A percentile compares a stretch with the other conserved stretches of the same genome.
Evolutionary conservation across 2,113 vertebrate genomes (phyloP).

Genomic region (Phodopus roborovskii): DNA sequence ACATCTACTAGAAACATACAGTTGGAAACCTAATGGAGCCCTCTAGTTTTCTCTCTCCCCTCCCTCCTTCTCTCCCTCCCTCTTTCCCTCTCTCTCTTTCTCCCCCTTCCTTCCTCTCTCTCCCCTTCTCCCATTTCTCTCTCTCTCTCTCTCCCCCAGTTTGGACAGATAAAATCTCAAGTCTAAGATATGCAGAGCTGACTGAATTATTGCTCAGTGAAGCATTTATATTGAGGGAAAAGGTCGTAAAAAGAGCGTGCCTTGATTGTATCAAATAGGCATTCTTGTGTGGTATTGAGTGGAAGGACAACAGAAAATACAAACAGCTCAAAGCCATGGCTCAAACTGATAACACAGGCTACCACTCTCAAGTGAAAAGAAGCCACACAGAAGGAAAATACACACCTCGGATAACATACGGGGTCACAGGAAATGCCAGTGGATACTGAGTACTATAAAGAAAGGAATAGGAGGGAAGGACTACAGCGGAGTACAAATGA

Average conservation of each 20-base stretch:
- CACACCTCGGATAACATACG: not conserved
- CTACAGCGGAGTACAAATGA: not conserved
- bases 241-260: not conserved
- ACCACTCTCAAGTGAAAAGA: not conserved
- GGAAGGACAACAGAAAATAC: not conserved
- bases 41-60: not conserved
- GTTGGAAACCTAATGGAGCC: not conserved
- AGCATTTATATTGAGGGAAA: not conserved
- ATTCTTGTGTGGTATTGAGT: not conserved
- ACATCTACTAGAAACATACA: not conserved
- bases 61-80: not conserved
- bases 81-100: accelerated
- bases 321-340: not conserved
- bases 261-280: constrained; percentile 16
- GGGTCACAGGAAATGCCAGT: not conserved
- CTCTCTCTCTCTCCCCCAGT: not conserved
- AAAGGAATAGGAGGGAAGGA: not conserved
- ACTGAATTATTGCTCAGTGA: not conserved
- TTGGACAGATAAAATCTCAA: constrained; percentile 19
- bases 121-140: too few relatives aligned
- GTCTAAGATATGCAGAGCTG: not conserved
- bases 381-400: not conserved
- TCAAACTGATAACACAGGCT: not conserved
- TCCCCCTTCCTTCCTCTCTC: accelerated
- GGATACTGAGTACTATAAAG: not conserved